Evolutionary conservation across 2,888 invertebrate genomes (phyloP), one percentile per base, ranked within the genome.

Genomic region (Zaprionus lineosus): DNA sequence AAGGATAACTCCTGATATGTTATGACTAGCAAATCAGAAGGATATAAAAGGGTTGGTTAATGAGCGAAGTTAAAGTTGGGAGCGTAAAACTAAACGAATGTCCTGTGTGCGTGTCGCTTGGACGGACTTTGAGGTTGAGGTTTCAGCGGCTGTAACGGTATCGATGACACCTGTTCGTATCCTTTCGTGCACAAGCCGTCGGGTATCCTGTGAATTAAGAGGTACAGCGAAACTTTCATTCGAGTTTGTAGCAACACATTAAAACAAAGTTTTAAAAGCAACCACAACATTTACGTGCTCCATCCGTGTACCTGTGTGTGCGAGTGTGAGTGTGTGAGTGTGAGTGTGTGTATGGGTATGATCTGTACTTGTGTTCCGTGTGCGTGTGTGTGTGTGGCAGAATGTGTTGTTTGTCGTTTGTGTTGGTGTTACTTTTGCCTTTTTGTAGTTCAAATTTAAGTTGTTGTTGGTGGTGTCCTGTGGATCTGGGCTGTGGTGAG

Each of bases 191-290:
- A n/a, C n/a, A n/a, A n/a, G n/a, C n/a, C n/a, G n/a, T n/a, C n/a
- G n/a, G n/a, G n/a, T n/a, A n/a, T n/a, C n/a, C 34, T 15, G 15
- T 1, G 39, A 46, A 53, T 66, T 37, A 53, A 67, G 67, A 67
- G 33, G 48, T 53, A 36, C 60, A 41, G 65, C 33, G 9, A 55
- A 60, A 66, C 40, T 66, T 64, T 36, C 34, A 33, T 72, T 66
- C 33, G 24, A 50, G 59, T 51, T 65, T 56, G 66, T 61, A 51
- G 51, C 50, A 40, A 64, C 52, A 66, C 70, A 76, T 79, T 81
- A 76, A 83, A 82, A 71, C 61, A 78, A 78, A 84, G 74, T 84
- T 78, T 84, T 72, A 74, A 84, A 78, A 84, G 83, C 72, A 65
- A 66, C 73, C 81, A 51, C 83, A 83, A 75, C 71, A 77, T 66